A percentile compares a stretch with the other conserved stretches of the same genome.
phyloP scores from a whole-genome alignment of 1,140 invertebrate genomes.

The Eulimnadia texana region DNA sequence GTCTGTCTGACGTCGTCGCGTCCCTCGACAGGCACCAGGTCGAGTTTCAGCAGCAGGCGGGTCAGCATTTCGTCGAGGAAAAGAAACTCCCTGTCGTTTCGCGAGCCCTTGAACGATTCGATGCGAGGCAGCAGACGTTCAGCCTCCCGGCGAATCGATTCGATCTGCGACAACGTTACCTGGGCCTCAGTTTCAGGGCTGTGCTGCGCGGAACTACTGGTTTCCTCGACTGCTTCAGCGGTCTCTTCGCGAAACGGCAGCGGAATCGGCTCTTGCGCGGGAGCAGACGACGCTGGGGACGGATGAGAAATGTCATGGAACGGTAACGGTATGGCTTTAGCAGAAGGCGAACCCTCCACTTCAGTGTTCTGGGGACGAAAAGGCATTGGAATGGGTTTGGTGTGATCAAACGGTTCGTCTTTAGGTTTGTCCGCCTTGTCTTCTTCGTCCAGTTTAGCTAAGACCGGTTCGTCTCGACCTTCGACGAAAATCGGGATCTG shows the following conservation, averaged over 20 bases:
- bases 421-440: not conserved
- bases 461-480: constrained; percentile 55
- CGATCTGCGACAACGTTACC: constrained; percentile 19
- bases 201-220: not conserved
- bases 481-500: constrained; percentile 79
- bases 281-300: too few species aligned
- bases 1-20: constrained; percentile 30
- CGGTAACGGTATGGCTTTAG: not conserved
- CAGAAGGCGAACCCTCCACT: not conserved
- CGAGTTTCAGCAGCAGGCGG: constrained; percentile 32
- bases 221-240: not conserved
- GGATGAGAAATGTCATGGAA: too few species aligned
- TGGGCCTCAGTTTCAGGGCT: not conserved
- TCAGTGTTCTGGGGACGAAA: not conserved
- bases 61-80: constrained; percentile 39
- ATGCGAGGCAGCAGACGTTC: constrained; percentile 26
- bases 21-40: constrained; percentile 33
- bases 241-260: not conserved
- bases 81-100: constrained; percentile 31
- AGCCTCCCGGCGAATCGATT: constrained; percentile 25
- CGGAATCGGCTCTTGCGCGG: not conserved
- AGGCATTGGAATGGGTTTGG: constrained; percentile 6
- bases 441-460: constrained; percentile 9
- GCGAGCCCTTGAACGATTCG: constrained; percentile 28
- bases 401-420: not conserved